Evolutionary conservation across 1,140 invertebrate genomes (phyloP), one percentile per base, ranked within the genome.

Genomic region (Bombus sylvicola): DNA sequence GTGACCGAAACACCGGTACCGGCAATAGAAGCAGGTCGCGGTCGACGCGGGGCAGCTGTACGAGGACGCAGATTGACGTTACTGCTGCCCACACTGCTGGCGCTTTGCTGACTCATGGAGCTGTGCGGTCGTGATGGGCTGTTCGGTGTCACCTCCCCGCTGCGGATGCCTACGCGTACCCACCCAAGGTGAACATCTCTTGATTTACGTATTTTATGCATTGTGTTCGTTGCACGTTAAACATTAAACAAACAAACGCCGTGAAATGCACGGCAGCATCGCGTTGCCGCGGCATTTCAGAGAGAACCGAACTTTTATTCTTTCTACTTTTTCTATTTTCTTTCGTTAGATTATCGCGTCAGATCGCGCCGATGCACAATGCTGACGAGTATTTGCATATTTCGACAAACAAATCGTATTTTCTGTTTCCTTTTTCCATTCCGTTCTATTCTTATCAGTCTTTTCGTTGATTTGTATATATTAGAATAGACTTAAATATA

Each of bases 21-120:
- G 89, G 98, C 98, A 92, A 98, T 98, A 95, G 97, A 98, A 91
- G 97, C 97, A 88, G 98, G 98, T 83, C 98, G 96, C 73, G 97
- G 97, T 92, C 96, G 96, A 88, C 97, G 95, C 81, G 97, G 96
- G 81, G 96, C 96, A 77, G 96, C 95, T 72, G 94, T 94, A 53
- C 95, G 93, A 72, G 96, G 95, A 89, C 97, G 95, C 89, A 96
- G 92, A 95, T 94, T 96, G 92, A 95, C 96, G 92, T 94, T 95
- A 93, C 94, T 93, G 90, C 95, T 95, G 90, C 94, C 95, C 88
- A 96, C 95, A 90, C 96, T 96, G 92, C 95, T 96, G 91, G 95
- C 95, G 92, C 96, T 96, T 93, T 96, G 96, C 93, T 97, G 96
- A 93, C 96, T 97, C 96, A 98, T 96, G 88, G 98, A 97, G 95